phyloP scores from a whole-genome alignment of 1,140 invertebrate species.

The Leptonema lineaticorne region DNA sequence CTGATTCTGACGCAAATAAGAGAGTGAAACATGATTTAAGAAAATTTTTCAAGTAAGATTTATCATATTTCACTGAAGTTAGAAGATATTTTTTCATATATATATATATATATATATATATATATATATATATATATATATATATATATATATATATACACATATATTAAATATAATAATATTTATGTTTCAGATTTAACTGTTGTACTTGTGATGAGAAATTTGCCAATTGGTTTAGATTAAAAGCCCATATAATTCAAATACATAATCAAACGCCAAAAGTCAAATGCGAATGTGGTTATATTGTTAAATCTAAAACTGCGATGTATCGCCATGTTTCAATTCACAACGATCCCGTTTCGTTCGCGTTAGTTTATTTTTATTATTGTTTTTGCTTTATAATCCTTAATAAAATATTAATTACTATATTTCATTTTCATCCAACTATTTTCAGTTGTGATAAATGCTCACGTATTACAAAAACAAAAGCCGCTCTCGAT shows the following conservation, averaged over 20 bases:
- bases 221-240: constrained; percentile 51
- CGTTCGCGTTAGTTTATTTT: constrained; percentile 47
- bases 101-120: too few species aligned
- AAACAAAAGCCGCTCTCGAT: constrained; percentile 49
- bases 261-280: constrained; percentile 47
- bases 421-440: not conserved
- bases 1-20: not conserved
- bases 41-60: constrained; percentile 37
- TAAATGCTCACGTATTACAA: constrained; percentile 53
- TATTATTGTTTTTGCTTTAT: not conserved
- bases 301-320: constrained; percentile 52
- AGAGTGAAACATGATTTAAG: constrained; percentile 18
- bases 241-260: constrained; percentile 48
- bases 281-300: constrained; percentile 52
- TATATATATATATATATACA: too few species aligned
- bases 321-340: constrained; percentile 54
- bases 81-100: too few species aligned
- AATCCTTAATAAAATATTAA: not conserved
- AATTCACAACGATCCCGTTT: constrained; percentile 52
- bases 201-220: constrained; percentile 50
- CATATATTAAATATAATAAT: constrained; percentile 1
- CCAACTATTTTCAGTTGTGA: constrained; percentile 51
- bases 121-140: too few species aligned
- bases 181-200: constrained; percentile 47
- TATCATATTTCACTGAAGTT: not conserved